These are phyloP conservation scores for Sebastolobus altivelis DNA, from an alignment of 2,797 vertebrate genomes.

Conservation along the genomic window DNA sequence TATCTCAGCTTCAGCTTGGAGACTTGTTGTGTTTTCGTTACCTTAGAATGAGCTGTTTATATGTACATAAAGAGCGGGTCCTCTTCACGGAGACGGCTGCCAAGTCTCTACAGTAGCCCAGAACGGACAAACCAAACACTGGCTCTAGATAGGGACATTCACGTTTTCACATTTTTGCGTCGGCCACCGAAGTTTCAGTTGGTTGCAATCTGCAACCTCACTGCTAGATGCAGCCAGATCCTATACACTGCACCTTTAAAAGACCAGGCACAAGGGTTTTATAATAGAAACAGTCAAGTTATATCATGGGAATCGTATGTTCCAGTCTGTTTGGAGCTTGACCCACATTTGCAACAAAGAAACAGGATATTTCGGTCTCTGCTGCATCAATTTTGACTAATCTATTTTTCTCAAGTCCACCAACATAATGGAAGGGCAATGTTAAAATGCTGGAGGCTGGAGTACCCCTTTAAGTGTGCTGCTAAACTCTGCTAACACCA, in stretches of 20 bases:
- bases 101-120: too few species aligned
- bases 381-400: neutral
- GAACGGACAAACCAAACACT: too few species aligned
- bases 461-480: neutral
- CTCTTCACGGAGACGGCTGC: too few species aligned
- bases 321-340: neutral
- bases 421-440: neutral
- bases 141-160: too few species aligned
- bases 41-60: too few species aligned
- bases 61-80: too few species aligned
- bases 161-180: too few species aligned
- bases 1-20: neutral
- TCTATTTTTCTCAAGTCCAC: neutral
- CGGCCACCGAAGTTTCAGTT: too few species aligned
- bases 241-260: neutral
- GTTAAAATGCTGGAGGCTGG: neutral
- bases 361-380: neutral
- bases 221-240: too few species aligned
- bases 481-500: neutral
- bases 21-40: neutral
- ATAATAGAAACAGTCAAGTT: neutral
- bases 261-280: neutral
- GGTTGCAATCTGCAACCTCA: too few species aligned
- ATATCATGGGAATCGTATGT: slow-evolving; percentile 16
- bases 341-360: neutral